These are phyloP conservation scores for Numida meleagris DNA, from an alignment of 2,113 vertebrate species.

Conservation along the genomic window DNA sequence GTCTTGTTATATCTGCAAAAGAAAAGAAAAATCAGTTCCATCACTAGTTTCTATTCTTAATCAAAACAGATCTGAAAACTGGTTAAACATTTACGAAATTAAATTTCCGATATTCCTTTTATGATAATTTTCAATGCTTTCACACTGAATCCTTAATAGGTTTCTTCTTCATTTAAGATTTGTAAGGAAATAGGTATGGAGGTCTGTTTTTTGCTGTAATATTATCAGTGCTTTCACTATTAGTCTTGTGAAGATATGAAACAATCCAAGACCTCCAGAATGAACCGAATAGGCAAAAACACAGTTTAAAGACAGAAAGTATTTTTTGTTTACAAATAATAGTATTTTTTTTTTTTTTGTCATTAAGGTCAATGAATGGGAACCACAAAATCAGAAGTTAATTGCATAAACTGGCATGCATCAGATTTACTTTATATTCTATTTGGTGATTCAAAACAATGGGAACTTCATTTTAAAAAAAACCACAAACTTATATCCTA, in stretches of 20 bases:
- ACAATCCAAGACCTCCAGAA: neutral
- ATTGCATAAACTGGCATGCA: neutral
- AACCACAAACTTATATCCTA: neutral
- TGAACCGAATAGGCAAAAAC: neutral
- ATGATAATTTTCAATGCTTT: neutral
- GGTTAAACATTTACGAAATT: neutral
- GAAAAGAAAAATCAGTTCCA: accelerated
- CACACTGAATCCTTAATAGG: neutral
- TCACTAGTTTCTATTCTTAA: neutral
- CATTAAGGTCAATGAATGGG: neutral
- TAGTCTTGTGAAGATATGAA: neutral
- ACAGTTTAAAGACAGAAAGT: neutral
- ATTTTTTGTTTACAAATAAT: neutral
- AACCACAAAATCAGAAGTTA: neutral
- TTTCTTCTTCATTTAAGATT: neutral
- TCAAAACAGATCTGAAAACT: neutral
- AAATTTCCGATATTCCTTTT: neutral
- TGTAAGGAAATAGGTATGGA: neutral
- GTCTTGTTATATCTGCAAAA: neutral
- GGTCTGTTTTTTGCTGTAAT: neutral
- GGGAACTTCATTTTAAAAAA: neutral
- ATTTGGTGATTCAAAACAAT: neutral
- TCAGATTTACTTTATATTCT: neutral
- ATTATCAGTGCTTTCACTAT: neutral
- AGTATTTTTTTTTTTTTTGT: neutral